Evolutionary conservation across 2,797 vertebrate species (phyloP).

Genomic region (Enteromius radiatus): DNA sequence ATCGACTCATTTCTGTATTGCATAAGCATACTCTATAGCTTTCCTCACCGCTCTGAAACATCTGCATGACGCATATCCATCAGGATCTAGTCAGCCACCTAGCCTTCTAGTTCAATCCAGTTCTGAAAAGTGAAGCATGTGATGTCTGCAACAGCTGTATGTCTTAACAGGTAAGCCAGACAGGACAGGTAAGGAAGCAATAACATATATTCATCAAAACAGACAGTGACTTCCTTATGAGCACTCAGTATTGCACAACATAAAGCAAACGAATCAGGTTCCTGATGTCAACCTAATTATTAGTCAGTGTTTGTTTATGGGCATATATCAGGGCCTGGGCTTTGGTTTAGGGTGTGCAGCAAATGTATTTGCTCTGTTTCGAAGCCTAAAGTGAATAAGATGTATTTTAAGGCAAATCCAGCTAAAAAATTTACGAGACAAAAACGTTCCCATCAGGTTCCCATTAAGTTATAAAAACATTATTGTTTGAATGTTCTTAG

Average conservation of each 20-base stretch:
- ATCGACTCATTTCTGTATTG: not conserved
- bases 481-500: too few species aligned
- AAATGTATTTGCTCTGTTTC: not conserved
- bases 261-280: slow-evolving; percentile 9
- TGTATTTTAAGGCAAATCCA: not conserved
- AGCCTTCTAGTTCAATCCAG: slow-evolving; percentile 12
- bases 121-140: not conserved
- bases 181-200: slow-evolving; percentile 1
- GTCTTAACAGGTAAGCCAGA: slow-evolving; percentile 25
- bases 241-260: slow-evolving; percentile 3
- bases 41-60: not conserved
- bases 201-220: not conserved
- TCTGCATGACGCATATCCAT: not conserved
- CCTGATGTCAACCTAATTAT: not conserved
- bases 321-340: not conserved
- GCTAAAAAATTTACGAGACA: too few species aligned
- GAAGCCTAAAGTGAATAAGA: not conserved
- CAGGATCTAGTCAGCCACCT: not conserved
- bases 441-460: too few species aligned
- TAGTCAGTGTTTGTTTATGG: slow-evolving; percentile 2
- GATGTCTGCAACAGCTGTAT: slow-evolving; percentile 28
- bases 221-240: slow-evolving; percentile 2
- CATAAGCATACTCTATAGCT: not conserved
- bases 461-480: too few species aligned
- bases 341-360: not conserved